These are phyloP conservation scores for Drosophila mettleri DNA, from an alignment of 2,888 invertebrate genomes.

Conservation along the genomic window DNA sequence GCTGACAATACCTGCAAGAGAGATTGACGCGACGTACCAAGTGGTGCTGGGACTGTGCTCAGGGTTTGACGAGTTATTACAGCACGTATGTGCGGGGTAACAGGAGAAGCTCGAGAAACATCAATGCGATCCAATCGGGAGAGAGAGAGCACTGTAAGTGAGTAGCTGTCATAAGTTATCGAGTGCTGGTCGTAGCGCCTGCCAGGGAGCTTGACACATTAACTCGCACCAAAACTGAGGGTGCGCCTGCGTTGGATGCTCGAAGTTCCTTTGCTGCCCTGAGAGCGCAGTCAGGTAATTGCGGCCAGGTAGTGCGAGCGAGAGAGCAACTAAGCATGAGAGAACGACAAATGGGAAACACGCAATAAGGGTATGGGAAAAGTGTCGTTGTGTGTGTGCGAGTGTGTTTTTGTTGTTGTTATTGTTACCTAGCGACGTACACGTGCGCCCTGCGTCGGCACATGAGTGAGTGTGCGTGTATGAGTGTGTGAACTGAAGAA, in stretches of 20 bases:
- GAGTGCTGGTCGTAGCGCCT: constrained; percentile 51
- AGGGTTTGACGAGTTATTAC: constrained; percentile 74
- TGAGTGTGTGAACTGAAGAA: constrained; percentile 61
- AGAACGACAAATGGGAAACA: constrained; percentile 66
- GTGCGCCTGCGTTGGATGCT: constrained; percentile 71
- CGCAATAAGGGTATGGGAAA: constrained; percentile 78
- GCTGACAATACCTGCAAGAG: constrained; percentile 58
- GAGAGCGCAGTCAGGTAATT: constrained; percentile 49
- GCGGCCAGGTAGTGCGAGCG: constrained; percentile 42
- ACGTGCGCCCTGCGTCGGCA: constrained; percentile 53
- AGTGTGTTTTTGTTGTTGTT: constrained; percentile 26
- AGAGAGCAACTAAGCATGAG: constrained; percentile 31
- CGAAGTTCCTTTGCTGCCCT: constrained; percentile 27
- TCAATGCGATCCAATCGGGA: constrained; percentile 21
- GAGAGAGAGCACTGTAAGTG: constrained; percentile 27
- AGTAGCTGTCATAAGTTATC: constrained; percentile 74
- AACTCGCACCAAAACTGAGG: constrained; percentile 32
- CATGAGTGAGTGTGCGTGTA: constrained; percentile 16
- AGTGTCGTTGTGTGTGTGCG: constrained; percentile 26
- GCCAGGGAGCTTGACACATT: constrained; percentile 46
- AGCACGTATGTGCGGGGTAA: constrained; percentile 54
- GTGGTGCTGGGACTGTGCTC: constrained; percentile 23
- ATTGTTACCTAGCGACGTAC: constrained; percentile 65
- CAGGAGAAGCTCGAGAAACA: constrained; percentile 56
- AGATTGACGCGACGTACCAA: constrained; percentile 44